A percentile compares a stretch with the other conserved stretches of the same genome.
These are phyloP conservation scores for Orcinus orca DNA, from an alignment of 2,113 vertebrate species.

Conservation along the genomic window DNA sequence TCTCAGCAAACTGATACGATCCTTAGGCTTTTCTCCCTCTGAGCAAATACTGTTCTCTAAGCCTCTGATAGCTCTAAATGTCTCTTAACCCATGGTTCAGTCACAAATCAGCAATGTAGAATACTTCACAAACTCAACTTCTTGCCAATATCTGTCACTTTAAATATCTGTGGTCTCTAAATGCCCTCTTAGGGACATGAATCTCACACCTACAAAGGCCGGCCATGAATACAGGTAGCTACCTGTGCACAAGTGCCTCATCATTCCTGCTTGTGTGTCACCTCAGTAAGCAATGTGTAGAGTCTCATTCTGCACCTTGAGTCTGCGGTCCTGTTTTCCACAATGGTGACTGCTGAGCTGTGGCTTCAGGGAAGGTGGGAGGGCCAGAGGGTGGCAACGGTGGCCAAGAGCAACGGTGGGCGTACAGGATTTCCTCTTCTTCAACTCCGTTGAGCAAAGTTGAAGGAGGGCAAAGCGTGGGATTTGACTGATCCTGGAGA, in stretches of 20 bases:
- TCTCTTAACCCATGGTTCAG: background rate
- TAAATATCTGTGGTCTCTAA: background rate
- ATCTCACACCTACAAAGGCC: background rate
- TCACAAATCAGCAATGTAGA: background rate
- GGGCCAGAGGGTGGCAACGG: background rate
- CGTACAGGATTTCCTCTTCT: background rate
- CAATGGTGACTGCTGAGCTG: background rate
- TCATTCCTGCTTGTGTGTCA: background rate
- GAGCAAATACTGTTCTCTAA: background rate
- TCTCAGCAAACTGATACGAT: background rate
- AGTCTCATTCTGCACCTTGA: background rate
- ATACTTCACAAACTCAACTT: background rate
- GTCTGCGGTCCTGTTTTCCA: background rate
- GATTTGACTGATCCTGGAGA: background rate
- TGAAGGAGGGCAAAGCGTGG: background rate
- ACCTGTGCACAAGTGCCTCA: background rate
- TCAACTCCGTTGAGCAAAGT: background rate
- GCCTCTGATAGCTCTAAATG: background rate
- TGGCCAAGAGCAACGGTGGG: background rate
- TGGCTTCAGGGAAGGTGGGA: background rate
- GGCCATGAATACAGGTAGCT: background rate
- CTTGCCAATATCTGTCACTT: background rate
- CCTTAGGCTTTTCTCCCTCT: background rate
- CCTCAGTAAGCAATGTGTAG: background rate
- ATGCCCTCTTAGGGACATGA: background rate